phyloP scores from a whole-genome alignment of 2,888 invertebrate species.

The Drosophila robusta region DNA sequence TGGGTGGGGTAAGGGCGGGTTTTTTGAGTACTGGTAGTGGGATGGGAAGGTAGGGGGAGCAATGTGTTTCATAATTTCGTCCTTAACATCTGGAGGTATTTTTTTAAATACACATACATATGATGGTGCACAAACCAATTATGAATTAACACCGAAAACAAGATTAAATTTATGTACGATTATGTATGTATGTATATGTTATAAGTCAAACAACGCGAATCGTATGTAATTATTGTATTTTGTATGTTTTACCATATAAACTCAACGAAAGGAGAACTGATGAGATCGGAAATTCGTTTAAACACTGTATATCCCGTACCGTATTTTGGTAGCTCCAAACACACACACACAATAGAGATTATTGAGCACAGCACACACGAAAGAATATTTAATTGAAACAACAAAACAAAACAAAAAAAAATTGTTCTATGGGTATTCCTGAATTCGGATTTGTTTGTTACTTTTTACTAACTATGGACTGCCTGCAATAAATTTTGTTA shows the following conservation, averaged over 20 bases:
- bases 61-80: slow-evolving; percentile 63
- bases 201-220: slow-evolving; percentile 35
- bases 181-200: slow-evolving; percentile 33
- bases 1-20: slow-evolving; percentile 5
- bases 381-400: slow-evolving; percentile 42
- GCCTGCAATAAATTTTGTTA: slow-evolving; percentile 85
- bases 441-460: slow-evolving; percentile 77
- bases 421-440: slow-evolving; percentile 58
- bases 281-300: slow-evolving; percentile 44
- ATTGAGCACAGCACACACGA: slow-evolving; percentile 47
- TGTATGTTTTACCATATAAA: slow-evolving; percentile 41
- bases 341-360: slow-evolving; percentile 39
- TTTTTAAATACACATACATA: slow-evolving; percentile 31
- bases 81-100: slow-evolving; percentile 56
- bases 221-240: slow-evolving; percentile 39
- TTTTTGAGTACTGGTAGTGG: slow-evolving; percentile 11
- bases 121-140: slow-evolving; percentile 29
- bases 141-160: slow-evolving; percentile 30
- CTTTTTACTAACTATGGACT: slow-evolving; percentile 82
- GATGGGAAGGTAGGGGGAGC: slow-evolving; percentile 10
- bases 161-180: slow-evolving; percentile 23
- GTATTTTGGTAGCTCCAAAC: slow-evolving; percentile 13
- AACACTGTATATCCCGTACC: slow-evolving; percentile 38
- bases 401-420: slow-evolving; percentile 1
- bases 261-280: slow-evolving; percentile 39